These are phyloP conservation scores for Pantherophis vulpinus DNA, from an alignment of 2,797 vertebrate species.

Conservation along the genomic window DNA sequence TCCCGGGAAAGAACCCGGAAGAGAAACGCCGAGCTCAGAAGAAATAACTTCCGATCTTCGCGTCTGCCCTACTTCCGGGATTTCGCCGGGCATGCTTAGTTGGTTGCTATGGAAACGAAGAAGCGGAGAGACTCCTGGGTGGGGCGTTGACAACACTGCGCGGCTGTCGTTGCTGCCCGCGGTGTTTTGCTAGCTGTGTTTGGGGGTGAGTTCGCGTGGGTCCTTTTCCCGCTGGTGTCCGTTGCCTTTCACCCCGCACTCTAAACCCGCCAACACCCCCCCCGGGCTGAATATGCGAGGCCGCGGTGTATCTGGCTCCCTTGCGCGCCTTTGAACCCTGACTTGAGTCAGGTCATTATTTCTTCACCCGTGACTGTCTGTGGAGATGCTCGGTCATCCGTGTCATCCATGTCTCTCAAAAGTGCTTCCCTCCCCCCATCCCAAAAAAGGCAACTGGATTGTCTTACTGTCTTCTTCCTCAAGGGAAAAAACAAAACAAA, in stretches of 20 bases:
- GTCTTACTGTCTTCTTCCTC: not conserved
- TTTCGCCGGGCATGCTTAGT: not conserved
- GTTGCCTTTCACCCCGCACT: not conserved
- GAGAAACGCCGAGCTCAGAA: not conserved
- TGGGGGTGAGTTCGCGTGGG: not conserved
- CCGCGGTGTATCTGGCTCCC: not conserved
- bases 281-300: not conserved
- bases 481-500: not conserved
- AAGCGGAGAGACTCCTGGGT: not conserved
- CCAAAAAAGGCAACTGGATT: not conserved
- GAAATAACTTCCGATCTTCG: not conserved
- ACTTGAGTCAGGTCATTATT: not conserved
- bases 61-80: not conserved
- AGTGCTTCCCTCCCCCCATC: fast-evolving
- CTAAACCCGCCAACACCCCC: not conserved
- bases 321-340: not conserved
- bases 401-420: not conserved
- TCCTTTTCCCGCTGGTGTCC: not conserved
- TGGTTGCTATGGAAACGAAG: not conserved
- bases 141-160: not conserved
- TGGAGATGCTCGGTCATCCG: not conserved
- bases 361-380: not conserved
- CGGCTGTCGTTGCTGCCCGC: not conserved
- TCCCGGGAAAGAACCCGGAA: not conserved
- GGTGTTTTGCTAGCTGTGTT: too few species aligned